Evolutionary conservation across 1,140 invertebrate genomes (phyloP), one percentile per base, ranked within the genome.

Genomic region (Maniola jurtina): DNA sequence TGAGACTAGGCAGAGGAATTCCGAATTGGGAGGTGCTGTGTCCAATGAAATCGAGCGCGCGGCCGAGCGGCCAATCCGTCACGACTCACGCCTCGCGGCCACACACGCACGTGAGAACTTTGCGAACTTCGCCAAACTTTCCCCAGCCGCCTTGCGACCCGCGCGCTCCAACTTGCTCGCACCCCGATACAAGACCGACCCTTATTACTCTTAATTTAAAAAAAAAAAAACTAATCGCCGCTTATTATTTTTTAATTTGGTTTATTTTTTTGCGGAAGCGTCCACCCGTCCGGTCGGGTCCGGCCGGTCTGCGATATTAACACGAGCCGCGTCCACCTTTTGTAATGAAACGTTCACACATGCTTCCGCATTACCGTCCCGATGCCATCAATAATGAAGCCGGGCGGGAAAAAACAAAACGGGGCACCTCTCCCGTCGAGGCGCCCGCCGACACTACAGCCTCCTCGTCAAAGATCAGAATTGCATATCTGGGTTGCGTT

Each of bases 401-500:
- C 84, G 85, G 85, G 86, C 86, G 84, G 83, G 86, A 89, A 90
- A 90, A 89, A 90, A 89, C 86, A 88, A 90, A 88, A 88, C 83
- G 82, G 82, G 83, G 73, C 86, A 87, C 86, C 86, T 85, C 86
- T 86, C 86, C 86, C 84, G 86, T 70, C 86, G 86, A 89, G 86
- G 86, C 81, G 86, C 84, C 86, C 88, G 85, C 85, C 84, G 84
- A 83, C 87, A 89, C 86, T 90, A 89, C 86, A 88, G 86, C 89
- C 87, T 91, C 89, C 89, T 90, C 88, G 89, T 91, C 89, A 91
- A 91, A 91, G 90, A 91, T 91, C 90, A 91, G 89, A 91, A 91
- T 91, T 91, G 90, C 90, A 91, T 91, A 91, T 91, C 90, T 91
- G 90, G 86, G 86, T 88, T 89, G 89, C 88, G 89, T 90, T 91